Evolutionary conservation across 92 coral and sea anemone species (phyloP), one percentile per base, ranked within the genome.

Genomic region (Phenganax subtilis): DNA sequence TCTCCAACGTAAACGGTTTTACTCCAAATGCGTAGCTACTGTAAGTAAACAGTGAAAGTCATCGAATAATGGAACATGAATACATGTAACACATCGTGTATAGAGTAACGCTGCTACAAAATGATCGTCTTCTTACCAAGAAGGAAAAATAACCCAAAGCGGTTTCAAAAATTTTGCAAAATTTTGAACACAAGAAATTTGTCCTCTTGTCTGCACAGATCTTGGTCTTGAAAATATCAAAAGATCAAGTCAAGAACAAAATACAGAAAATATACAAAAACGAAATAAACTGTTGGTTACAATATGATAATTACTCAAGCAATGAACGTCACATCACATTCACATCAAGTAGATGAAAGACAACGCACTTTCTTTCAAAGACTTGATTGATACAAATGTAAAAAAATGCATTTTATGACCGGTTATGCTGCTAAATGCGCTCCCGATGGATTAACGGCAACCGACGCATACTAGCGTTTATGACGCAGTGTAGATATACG

Each of bases 171-270:
- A 93, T 62, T 90, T 88, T 14, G 85, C 88, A 76, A 93, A 93
- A 73, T 93, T 92, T 54, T 90, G 91, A 17, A 91, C 97, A 86
- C 98, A 93, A 62, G 90, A 89, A 62, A 93, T 93, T 80, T 93
- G 98, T 8, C 94, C 97, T 64, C 98, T 85, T 6, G 98, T 93
- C 87, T 93, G 98, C 5, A 93, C 97, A 71, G 98, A 93, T 85
- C 87, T 93, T 0, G 97, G 97, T 80, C 97, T 93, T 71, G 57
- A 86, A 37, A 37, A 37, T 37, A 37, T 37, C 5, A 37, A 51
- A 55, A 55, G 12, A 61, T 8, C 55, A 64, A 12, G 68, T 70
- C 54, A 57, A 15, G 16, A 53, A 0, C 10, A 3, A 31, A 56
- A 54, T 12, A 12, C 9, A 72, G 28, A 37, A 62, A 11, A 55